A percentile compares a stretch with the other conserved stretches of the same genome.
These are phyloP conservation scores for Acromyrmex heyeri DNA, from an alignment of 1,140 invertebrate species.

Conservation along the genomic window DNA sequence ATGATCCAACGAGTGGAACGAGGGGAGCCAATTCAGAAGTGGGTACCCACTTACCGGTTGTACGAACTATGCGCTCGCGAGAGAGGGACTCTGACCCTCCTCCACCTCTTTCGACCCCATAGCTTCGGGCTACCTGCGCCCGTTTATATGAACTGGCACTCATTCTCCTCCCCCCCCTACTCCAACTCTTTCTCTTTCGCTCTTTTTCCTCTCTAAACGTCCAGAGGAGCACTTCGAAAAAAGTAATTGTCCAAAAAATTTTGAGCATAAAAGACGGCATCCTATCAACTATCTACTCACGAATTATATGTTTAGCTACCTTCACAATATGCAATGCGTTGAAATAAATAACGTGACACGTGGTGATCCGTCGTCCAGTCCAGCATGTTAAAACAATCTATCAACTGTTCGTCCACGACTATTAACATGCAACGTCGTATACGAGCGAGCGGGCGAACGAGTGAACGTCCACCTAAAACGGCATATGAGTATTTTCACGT, in stretches of 20 bases:
- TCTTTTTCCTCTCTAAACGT: slow-evolving; percentile 9
- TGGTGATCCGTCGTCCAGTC: not conserved
- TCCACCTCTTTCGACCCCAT: slow-evolving; percentile 74
- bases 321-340: slow-evolving; percentile 10
- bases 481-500: slow-evolving; percentile 43
- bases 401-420: slow-evolving; percentile 22
- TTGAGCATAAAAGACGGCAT: slow-evolving; percentile 13
- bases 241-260: slow-evolving; percentile 72
- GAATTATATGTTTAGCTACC: not conserved
- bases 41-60: slow-evolving; percentile 84
- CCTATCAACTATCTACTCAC: slow-evolving; percentile 17
- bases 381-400: not conserved
- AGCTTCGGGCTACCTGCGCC: slow-evolving; percentile 79
- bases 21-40: slow-evolving; percentile 85
- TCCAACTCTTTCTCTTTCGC: slow-evolving; percentile 23
- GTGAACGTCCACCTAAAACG: slow-evolving; percentile 7
- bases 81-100: slow-evolving; percentile 73
- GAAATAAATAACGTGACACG: not conserved
- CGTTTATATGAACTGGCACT: slow-evolving; percentile 76
- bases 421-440: slow-evolving; percentile 2
- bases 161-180: slow-evolving; percentile 48
- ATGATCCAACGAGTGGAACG: slow-evolving; percentile 85
- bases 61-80: slow-evolving; percentile 68
- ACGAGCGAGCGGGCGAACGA: not conserved
- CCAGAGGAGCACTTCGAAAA: slow-evolving; percentile 65